Percentiles rank a stretch among this genome's conserved stretches.
Conservation (phyloP, 2,888 invertebrate species). For the Pediacus dermestoides region DNA sequence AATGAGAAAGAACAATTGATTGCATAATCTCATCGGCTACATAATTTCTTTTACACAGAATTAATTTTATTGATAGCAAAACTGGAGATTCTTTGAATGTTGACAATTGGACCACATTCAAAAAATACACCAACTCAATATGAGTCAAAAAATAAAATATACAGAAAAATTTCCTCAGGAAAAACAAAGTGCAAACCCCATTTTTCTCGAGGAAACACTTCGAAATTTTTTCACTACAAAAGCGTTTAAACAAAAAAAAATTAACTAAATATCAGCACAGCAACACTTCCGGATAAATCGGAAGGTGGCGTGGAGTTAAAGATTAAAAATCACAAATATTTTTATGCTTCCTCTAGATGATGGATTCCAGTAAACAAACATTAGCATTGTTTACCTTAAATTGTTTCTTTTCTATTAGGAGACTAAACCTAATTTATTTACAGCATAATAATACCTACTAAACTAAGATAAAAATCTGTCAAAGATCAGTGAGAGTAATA, state of each 20-base stretch:
- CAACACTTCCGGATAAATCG: constrained; percentile 23
- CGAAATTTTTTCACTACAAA: constrained; percentile 28
- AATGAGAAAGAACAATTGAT: constrained; percentile 21
- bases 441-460: constrained; percentile 21
- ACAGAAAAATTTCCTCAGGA: too few species aligned
- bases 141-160: constrained; percentile 28
- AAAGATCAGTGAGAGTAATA: constrained; percentile 22
- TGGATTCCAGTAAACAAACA: too few species aligned
- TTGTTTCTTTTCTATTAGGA: constrained; percentile 12
- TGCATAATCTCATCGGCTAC: constrained; percentile 23
- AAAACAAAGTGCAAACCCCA: too few species aligned
- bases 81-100: constrained; percentile 32
- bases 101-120: constrained; percentile 32
- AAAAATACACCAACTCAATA: constrained; percentile 37
- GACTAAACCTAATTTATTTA: constrained; percentile 22
- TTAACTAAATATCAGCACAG: constrained; percentile 27
- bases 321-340: constrained; percentile 35
- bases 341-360: too few species aligned
- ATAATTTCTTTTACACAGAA: constrained; percentile 25
- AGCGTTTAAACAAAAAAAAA: constrained; percentile 24
- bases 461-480: constrained; percentile 9
- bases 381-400: too few species aligned
- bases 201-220: too few species aligned
- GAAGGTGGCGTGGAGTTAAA: constrained; percentile 23
- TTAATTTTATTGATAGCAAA: constrained; percentile 31